Evolutionary conservation across 2,797 vertebrate species (phyloP).

Genomic region (Spondyliosoma cantharus): DNA sequence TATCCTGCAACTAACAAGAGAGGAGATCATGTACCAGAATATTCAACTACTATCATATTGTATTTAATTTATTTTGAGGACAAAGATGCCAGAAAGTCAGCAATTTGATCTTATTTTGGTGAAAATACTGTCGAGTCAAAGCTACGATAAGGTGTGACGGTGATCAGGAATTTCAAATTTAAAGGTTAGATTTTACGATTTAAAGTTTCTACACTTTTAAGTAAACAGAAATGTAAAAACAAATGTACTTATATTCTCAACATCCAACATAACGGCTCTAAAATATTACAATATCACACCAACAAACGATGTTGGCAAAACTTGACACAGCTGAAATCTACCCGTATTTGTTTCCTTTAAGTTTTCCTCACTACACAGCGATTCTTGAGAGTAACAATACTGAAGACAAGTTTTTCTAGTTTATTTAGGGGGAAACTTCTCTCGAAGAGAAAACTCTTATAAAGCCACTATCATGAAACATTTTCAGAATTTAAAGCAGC

Average conservation of each 20-base stretch:
- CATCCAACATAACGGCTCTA: not conserved
- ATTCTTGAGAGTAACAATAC: not conserved
- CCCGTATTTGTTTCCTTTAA: not conserved
- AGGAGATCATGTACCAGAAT: not conserved
- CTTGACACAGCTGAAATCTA: not conserved
- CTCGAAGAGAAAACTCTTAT: not conserved
- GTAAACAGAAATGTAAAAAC: not conserved
- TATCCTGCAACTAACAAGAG: not conserved
- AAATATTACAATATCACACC: not conserved
- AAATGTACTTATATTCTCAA: not conserved
- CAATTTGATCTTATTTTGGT: not conserved
- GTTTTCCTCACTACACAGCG: not conserved
- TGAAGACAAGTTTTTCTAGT: not conserved
- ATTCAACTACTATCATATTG: not conserved
- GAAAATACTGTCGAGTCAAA: not conserved
- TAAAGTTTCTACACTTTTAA: too few relatives aligned
- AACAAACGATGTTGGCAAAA: not conserved
- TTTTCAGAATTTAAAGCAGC: not conserved
- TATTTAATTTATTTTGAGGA: not conserved
- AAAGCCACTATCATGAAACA: not conserved
- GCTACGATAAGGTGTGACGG: too few relatives aligned
- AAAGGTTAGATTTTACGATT: not conserved
- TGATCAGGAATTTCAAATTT: not conserved
- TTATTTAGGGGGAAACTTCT: not conserved
- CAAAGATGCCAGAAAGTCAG: not conserved